These are phyloP conservation scores for Pegoplata infirma DNA, from an alignment of 2,888 invertebrate genomes.

Conservation along the genomic window DNA sequence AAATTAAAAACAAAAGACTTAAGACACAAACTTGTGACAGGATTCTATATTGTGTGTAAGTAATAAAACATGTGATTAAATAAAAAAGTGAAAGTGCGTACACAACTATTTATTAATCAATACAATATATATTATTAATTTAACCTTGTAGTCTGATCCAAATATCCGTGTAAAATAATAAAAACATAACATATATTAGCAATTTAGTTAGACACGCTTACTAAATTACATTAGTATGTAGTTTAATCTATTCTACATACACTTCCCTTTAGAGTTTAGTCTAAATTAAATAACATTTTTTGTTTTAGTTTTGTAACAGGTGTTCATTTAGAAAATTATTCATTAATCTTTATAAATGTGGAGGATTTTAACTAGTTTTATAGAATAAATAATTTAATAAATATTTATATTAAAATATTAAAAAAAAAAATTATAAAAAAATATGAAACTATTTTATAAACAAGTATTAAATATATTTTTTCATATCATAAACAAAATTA, in stretches of 20 bases:
- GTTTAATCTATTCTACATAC: background rate
- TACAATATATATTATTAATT: background rate
- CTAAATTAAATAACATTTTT: background rate
- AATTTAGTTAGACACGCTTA: background rate
- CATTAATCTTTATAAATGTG: background rate
- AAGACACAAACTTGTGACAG: constrained; percentile 27
- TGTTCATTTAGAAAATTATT: background rate
- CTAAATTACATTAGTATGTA: no score
- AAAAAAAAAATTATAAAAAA: background rate
- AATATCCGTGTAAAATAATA: constrained; percentile 3
- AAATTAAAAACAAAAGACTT: constrained; percentile 31
- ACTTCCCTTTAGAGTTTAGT: background rate
- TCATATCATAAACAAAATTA: background rate
- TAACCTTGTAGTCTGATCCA: background rate
- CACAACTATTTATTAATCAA: background rate
- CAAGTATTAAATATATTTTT: background rate
- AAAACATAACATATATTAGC: background rate
- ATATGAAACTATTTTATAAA: background rate
- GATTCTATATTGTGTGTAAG: background rate
- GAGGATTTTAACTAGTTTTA: constrained; percentile 4
- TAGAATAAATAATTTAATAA: background rate
- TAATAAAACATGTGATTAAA: background rate
- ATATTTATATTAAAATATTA: background rate
- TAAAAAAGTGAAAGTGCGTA: constrained; percentile 31
- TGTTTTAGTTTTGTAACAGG: background rate